Conservation (phyloP, 1,140 invertebrate species). For the Megalopta genalis region DNA sequence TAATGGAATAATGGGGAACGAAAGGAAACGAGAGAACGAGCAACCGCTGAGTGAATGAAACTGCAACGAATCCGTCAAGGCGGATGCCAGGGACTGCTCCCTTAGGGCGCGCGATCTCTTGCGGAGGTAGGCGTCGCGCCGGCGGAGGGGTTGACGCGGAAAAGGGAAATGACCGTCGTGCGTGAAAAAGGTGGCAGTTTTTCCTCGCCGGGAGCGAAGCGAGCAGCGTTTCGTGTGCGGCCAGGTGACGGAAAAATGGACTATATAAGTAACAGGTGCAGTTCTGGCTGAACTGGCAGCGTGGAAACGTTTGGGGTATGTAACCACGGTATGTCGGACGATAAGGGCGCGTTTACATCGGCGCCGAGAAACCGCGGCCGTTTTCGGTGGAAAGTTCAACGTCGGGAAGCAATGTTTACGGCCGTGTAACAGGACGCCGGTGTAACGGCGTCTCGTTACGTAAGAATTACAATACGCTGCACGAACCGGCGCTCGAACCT, state of each 20-base stretch:
- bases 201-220: too few species aligned
- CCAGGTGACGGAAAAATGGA: neutral
- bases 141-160: neutral
- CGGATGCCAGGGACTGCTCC: too few species aligned
- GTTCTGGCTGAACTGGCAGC: too few species aligned
- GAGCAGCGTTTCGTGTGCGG: too few species aligned
- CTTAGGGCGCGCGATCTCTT: too few species aligned
- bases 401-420: neutral
- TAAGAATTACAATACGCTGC: slow-evolving; percentile 1
- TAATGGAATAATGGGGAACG: too few species aligned
- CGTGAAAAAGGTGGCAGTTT: neutral
- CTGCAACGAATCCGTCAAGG: too few species aligned
- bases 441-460: neutral
- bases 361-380: too few species aligned
- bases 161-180: neutral
- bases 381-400: neutral
- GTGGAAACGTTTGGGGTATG: too few species aligned
- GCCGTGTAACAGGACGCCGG: neutral
- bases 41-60: too few species aligned
- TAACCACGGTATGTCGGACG: neutral
- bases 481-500: neutral
- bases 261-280: neutral
- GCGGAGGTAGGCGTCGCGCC: too few species aligned
- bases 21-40: too few species aligned
- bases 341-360: slow-evolving; percentile 1